These are phyloP conservation scores for Megaceryle alcyon DNA, from an alignment of 2,797 vertebrate species.

Conservation along the genomic window DNA sequence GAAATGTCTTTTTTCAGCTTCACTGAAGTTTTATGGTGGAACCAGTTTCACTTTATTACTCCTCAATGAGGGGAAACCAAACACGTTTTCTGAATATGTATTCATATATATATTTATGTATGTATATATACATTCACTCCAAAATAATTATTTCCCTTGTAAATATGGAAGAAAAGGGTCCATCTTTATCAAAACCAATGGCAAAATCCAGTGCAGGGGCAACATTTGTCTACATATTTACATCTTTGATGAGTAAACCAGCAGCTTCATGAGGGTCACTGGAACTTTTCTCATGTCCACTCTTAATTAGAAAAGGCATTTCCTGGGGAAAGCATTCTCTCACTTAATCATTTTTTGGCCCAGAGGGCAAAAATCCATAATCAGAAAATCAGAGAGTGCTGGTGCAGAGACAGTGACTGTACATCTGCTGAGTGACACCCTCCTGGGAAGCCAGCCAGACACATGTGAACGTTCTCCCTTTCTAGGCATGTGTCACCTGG, in stretches of 20 bases:
- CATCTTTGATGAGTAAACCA: not conserved
- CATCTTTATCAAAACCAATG: not conserved
- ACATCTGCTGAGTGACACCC: not conserved
- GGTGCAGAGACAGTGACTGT: not conserved
- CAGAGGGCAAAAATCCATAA: not conserved
- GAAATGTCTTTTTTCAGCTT: not conserved
- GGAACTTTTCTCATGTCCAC: not conserved
- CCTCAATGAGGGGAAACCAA: not conserved
- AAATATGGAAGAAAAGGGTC: not conserved
- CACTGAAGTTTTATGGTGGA: not conserved
- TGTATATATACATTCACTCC: not conserved
- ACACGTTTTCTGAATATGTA: too few relatives aligned
- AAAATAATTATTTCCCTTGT: not conserved
- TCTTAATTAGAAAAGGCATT: not conserved
- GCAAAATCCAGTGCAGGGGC: not conserved
- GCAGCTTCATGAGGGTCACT: not conserved
- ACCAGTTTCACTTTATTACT: not conserved
- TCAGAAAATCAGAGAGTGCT: not conserved
- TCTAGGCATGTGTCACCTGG: not conserved
- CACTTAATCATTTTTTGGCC: not conserved
- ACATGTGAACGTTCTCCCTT: not conserved
- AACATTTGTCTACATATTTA: not conserved
- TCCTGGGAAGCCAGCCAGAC: not conserved
- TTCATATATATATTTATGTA: not conserved
- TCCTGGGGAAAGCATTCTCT: not conserved